Evolutionary conservation across 2,888 invertebrate genomes (phyloP), one percentile per base, ranked within the genome.

Genomic region (Tachina fera): DNA sequence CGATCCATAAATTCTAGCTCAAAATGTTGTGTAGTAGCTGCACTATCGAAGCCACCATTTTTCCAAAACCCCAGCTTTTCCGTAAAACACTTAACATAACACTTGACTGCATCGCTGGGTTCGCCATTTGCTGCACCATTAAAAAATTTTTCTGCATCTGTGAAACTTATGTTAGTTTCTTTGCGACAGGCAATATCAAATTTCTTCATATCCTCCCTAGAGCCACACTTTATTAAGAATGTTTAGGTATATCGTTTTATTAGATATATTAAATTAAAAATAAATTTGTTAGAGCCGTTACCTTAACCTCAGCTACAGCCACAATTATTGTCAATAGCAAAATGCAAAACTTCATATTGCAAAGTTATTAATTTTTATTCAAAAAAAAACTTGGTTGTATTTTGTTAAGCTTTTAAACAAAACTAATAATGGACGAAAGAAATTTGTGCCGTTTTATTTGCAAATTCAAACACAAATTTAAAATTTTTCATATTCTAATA

Each of bases 31-130:
- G 89, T 19, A 43, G 89, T 11, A 6, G 87, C 88, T 4, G 87
- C 88, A 3, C 87, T 85, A 85, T 90, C 89, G 67, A 91, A 89
- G 51, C 87, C 87, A 0, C 92, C 92, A 58, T 89, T 88, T 80
- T 81, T 88, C 47, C 90, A 74, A 9, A 89, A 83, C 0, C 91
- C 92, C 16, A 90, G 88, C 39, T 90, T 90, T 78, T 92, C 91
- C 89, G 91, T 89, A 60, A 91, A 58, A 61, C 91, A 91, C 61
- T 90, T 90, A 78, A 89, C 68, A 47, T 90, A 88, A 75, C 91
- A 91, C 67, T 92, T 92, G 1, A 92, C 3, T 22, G 22, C 22
- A 22, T 22, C 22, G 22, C 22, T 22, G 14, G 88, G 84, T 9
- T 77, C 63, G 19, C 80, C 86, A 84, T 90, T 89, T 61, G 88